Percentiles rank a stretch among this genome's conserved stretches.
phyloP scores from a whole-genome alignment of 2,113 vertebrate genomes.

The Crotalus viridis region DNA sequence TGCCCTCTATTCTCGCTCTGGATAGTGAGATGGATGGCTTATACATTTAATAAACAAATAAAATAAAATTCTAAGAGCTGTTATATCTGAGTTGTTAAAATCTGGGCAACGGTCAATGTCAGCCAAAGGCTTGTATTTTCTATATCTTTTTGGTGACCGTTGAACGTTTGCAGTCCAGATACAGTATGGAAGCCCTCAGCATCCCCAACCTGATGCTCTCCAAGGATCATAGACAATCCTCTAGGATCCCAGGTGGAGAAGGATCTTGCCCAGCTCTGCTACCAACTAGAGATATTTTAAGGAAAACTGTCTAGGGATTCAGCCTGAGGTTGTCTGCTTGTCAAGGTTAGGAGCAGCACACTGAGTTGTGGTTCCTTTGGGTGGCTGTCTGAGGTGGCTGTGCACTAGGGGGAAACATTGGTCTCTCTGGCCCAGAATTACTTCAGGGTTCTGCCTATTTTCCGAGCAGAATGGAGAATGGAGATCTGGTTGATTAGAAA shows the following conservation, averaged over 20 bases:
- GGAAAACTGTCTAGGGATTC: background rate
- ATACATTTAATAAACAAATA: background rate
- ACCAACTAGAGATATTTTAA: background rate
- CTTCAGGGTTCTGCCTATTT: background rate
- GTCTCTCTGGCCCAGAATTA: background rate
- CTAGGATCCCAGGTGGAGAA: background rate
- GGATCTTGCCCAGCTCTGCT: background rate
- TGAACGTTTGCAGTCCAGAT: background rate
- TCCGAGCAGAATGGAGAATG: background rate
- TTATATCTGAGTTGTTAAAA: background rate
- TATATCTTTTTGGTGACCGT: background rate
- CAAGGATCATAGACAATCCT: background rate
- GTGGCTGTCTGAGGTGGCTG: background rate
- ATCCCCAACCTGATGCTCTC: background rate
- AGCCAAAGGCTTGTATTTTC: background rate
- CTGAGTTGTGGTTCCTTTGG: background rate
- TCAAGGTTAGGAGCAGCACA: background rate
- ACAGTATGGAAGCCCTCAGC: background rate
- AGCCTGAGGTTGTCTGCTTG: background rate
- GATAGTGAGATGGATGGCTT: background rate
- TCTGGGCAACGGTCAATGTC: background rate
- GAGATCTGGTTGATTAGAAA: background rate
- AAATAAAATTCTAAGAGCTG: background rate
- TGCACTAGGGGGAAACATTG: background rate
- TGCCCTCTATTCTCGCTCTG: background rate